Evolutionary conservation across 2,888 invertebrate genomes (phyloP).

Genomic region (Magallana nippona): DNA sequence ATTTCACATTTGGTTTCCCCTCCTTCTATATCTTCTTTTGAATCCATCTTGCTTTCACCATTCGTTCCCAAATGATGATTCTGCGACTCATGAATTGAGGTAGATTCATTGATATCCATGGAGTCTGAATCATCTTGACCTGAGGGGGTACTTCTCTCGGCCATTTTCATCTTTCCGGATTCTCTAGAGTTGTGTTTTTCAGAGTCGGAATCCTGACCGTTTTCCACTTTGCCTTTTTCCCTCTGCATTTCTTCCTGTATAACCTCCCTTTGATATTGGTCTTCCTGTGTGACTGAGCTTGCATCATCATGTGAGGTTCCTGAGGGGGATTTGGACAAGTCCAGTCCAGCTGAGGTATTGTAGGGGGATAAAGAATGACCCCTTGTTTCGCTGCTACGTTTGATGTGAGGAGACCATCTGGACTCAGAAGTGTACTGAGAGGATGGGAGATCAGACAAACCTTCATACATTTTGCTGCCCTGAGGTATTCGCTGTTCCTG

Average conservation of each 20-base stretch:
- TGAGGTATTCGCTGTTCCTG: constrained; percentile 52
- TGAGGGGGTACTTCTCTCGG: constrained; percentile 38
- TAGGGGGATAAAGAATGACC: constrained; percentile 47
- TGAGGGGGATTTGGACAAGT: constrained; percentile 60
- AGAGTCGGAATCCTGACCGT: background rate
- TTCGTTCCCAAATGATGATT: background rate
- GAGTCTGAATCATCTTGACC: constrained; percentile 28
- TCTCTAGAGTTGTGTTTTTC: constrained; percentile 45
- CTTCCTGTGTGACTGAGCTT: constrained; percentile 55
- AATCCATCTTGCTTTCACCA: constrained; percentile 38
- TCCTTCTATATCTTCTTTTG: constrained; percentile 33
- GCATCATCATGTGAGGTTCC: constrained; percentile 56
- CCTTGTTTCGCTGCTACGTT: constrained; percentile 38
- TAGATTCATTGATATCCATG: constrained; percentile 39
- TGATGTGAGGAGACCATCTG: constrained; percentile 36
- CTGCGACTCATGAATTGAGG: constrained; percentile 34
- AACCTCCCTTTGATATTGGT: constrained; percentile 31
- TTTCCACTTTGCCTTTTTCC: constrained; percentile 6
- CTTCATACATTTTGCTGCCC: constrained; percentile 24
- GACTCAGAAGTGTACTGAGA: constrained; percentile 39
- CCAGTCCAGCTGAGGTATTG: constrained; percentile 49
- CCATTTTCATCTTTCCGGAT: constrained; percentile 48
- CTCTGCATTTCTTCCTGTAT: constrained; percentile 21
- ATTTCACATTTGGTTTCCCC: constrained; percentile 65
- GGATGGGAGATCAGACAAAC: constrained; percentile 32